phyloP scores from a whole-genome alignment of 1,140 invertebrate species.

The Cardiocondyla obscurior region DNA sequence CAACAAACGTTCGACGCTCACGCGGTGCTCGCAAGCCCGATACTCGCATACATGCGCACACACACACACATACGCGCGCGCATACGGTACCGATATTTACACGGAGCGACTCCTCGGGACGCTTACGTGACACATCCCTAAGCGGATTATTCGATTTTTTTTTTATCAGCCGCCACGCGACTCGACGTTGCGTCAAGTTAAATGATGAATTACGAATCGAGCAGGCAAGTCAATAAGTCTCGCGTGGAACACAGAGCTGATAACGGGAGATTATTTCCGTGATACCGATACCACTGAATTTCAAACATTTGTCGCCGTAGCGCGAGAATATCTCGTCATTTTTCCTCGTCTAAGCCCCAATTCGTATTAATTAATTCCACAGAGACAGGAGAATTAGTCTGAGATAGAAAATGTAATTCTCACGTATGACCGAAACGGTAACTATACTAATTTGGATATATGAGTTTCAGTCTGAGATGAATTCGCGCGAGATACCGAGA shows the following conservation, averaged over 20 bases:
- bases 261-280: not conserved
- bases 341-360: not conserved
- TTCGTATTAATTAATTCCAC: not conserved
- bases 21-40: conserved; percentile 31
- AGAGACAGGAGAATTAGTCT: too few relatives aligned
- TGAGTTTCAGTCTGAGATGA: too few relatives aligned
- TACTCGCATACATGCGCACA: not conserved
- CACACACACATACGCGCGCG: not conserved
- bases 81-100: not conserved
- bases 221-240: not conserved
- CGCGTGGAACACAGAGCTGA: not conserved
- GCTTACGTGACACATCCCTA: not conserved
- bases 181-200: not conserved
- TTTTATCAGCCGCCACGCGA: conserved; percentile 21
- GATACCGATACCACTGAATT: not conserved
- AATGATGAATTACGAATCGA: conserved; percentile 24
- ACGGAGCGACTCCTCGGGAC: not conserved
- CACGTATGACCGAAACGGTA: too few relatives aligned
- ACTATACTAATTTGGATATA: too few relatives aligned
- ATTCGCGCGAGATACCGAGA: not conserved
- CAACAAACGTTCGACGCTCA: conserved; percentile 13
- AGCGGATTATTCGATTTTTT: conserved; percentile 28
- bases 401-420: too few relatives aligned
- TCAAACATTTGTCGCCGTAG: not conserved
- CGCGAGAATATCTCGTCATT: not conserved